Percentiles rank a stretch among this genome's conserved stretches.
phyloP scores from a whole-genome alignment of 2,888 invertebrate species.

The Eudasyphora cyanicolor region DNA sequence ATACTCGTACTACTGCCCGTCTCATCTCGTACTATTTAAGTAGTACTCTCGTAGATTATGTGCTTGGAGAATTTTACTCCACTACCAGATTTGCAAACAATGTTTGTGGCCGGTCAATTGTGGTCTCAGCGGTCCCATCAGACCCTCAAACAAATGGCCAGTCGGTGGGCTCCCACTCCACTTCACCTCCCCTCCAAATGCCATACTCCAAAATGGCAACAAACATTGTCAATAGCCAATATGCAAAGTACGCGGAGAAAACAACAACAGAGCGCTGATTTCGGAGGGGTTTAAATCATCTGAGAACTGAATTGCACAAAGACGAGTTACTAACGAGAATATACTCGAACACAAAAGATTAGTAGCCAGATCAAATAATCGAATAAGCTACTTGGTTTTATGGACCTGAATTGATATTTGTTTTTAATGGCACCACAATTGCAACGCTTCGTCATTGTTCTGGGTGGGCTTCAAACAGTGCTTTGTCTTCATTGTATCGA shows the following conservation, averaged over 20 bases:
- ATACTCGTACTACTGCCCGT: background rate
- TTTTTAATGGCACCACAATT: too few relatives aligned
- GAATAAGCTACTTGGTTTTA: background rate
- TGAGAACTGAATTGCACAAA: background rate
- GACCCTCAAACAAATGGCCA: too few relatives aligned
- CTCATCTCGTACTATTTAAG: too few relatives aligned
- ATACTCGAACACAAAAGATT: background rate
- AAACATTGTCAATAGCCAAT: conserved; percentile 48
- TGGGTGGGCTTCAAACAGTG: too few relatives aligned
- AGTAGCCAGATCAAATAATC: conserved; percentile 7
- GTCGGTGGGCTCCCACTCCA: too few relatives aligned
- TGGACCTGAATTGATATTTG: background rate
- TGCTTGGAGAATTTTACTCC: conserved; percentile 1
- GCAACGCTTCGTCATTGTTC: too few relatives aligned
- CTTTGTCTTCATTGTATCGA: too few relatives aligned
- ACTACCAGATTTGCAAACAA: background rate
- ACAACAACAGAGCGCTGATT: background rate
- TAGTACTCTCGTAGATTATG: too few relatives aligned
- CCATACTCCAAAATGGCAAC: too few relatives aligned
- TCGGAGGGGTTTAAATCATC: background rate
- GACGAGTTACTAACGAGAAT: background rate
- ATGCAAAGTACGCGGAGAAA: conserved; percentile 35
- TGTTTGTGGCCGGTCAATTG: conserved; percentile 29
- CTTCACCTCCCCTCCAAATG: conserved; percentile 9
- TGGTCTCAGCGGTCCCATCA: too few relatives aligned